phyloP scores from a whole-genome alignment of 2,888 invertebrate species.

The Reticulitermes lucifugus region DNA sequence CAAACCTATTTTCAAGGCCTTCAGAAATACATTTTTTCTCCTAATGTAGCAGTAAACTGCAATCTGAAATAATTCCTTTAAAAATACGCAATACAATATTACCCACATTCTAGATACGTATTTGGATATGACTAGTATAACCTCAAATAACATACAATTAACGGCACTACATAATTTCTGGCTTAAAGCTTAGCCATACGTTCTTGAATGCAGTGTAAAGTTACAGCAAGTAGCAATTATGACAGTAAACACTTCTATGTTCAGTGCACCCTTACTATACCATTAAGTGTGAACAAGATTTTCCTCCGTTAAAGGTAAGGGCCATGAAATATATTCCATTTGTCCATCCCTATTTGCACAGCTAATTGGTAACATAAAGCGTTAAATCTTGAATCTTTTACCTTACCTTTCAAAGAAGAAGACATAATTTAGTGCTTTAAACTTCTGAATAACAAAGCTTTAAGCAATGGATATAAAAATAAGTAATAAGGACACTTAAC shows the following conservation, averaged over 20 bases:
- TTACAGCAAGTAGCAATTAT: neutral
- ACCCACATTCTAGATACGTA: neutral
- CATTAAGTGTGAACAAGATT: neutral
- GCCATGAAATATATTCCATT: too few relatives aligned
- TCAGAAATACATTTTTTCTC: neutral
- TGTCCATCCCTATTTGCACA: too few relatives aligned
- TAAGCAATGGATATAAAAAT: too few relatives aligned
- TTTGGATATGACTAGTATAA: neutral
- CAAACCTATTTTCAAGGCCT: neutral
- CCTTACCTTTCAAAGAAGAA: too few relatives aligned
- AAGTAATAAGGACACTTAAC: too few relatives aligned
- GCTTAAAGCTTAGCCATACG: too few relatives aligned
- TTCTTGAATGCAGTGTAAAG: neutral
- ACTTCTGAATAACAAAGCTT: too few relatives aligned
- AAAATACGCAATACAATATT: neutral
- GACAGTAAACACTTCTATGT: neutral
- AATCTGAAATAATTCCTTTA: neutral
- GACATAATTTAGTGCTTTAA: too few relatives aligned
- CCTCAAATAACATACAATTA: neutral
- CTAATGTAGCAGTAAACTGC: neutral
- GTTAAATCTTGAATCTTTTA: too few relatives aligned
- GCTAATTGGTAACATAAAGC: too few relatives aligned
- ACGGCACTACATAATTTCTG: neutral
- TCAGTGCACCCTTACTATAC: constrained; percentile 7
- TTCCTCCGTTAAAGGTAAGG: too few relatives aligned